Percentiles rank a stretch among this genome's conserved stretches.
Evolutionary conservation across 2,888 invertebrate genomes (phyloP).

Genomic region (Drosophila hawaiiensis): DNA sequence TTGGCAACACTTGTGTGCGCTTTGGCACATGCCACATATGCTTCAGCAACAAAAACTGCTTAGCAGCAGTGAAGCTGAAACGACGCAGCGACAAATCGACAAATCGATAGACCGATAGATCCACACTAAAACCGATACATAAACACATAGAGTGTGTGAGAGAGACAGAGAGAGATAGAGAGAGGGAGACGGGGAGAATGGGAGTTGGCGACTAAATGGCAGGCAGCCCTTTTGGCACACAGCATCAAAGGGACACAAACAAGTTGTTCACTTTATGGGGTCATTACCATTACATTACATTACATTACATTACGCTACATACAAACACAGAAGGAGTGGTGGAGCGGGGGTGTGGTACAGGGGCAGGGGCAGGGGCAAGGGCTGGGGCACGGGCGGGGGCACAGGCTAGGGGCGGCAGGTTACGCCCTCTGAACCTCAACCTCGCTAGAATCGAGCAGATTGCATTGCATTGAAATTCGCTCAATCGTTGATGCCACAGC

Average conservation of each 20-base stretch:
- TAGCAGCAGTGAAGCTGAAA: slow-evolving; percentile 48
- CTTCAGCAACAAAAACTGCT: slow-evolving; percentile 37
- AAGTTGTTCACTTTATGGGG: slow-evolving; percentile 81
- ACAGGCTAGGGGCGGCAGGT: slow-evolving; percentile 4
- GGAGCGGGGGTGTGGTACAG: not conserved
- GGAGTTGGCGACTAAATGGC: slow-evolving; percentile 58
- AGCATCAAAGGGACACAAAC: slow-evolving; percentile 64
- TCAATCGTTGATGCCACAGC: slow-evolving; percentile 64
- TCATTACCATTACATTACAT: slow-evolving; percentile 78
- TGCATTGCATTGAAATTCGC: slow-evolving; percentile 77
- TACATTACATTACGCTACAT: slow-evolving; percentile 40
- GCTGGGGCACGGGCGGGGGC: not conserved
- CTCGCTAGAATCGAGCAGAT: slow-evolving; percentile 42
- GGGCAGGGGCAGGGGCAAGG: not conserved
- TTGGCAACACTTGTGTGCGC: slow-evolving; percentile 43
- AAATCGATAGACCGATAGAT: slow-evolving; percentile 61
- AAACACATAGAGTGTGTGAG: slow-evolving; percentile 17
- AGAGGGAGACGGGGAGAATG: no score
- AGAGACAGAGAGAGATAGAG: not conserved
- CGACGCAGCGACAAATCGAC: slow-evolving; percentile 39
- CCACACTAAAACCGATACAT: slow-evolving; percentile 49
- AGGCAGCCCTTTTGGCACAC: slow-evolving; percentile 60
- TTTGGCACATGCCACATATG: slow-evolving; percentile 29
- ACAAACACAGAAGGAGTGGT: slow-evolving; percentile 4
- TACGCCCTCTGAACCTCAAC: slow-evolving; percentile 52